phyloP scores from a whole-genome alignment of 2,113 vertebrate genomes.

The Oncorhynchus mykiss region DNA sequence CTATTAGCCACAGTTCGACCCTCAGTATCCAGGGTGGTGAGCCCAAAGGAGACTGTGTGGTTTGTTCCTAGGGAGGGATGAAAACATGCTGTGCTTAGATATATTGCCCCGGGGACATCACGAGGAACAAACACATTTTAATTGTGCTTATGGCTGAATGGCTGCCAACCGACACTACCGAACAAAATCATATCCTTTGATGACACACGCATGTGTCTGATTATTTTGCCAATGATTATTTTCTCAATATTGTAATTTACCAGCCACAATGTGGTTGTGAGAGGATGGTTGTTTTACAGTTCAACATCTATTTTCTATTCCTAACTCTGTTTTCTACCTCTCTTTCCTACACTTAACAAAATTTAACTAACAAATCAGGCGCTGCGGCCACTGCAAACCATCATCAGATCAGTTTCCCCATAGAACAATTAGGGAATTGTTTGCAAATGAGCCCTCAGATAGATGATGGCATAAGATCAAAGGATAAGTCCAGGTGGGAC shows the following conservation, averaged over 20 bases:
- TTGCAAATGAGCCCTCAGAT: slow-evolving; percentile 34
- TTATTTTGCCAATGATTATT: neutral
- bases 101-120: slow-evolving; percentile 41
- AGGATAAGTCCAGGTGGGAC: slow-evolving; percentile 35
- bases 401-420: slow-evolving; percentile 52
- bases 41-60: slow-evolving; percentile 48
- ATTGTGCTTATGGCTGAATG: slow-evolving; percentile 56
- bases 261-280: too few relatives aligned
- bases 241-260: neutral
- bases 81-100: slow-evolving; percentile 63
- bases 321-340: too few relatives aligned
- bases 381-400: slow-evolving; percentile 29
- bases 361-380: neutral
- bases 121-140: slow-evolving; percentile 75
- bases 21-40: slow-evolving; percentile 64
- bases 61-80: slow-evolving; percentile 51
- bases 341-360: too few relatives aligned
- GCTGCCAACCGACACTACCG: slow-evolving; percentile 19
- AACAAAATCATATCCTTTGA: slow-evolving; percentile 14
- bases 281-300: too few relatives aligned
- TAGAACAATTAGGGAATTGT: slow-evolving; percentile 53
- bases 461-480: slow-evolving; percentile 41
- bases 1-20: slow-evolving; percentile 42
- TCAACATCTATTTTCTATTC: too few relatives aligned
- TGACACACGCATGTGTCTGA: neutral